A percentile compares a stretch with the other conserved stretches of the same genome.
Evolutionary conservation across 1,140 invertebrate species (phyloP).

Genomic region (Megathymus violae): DNA sequence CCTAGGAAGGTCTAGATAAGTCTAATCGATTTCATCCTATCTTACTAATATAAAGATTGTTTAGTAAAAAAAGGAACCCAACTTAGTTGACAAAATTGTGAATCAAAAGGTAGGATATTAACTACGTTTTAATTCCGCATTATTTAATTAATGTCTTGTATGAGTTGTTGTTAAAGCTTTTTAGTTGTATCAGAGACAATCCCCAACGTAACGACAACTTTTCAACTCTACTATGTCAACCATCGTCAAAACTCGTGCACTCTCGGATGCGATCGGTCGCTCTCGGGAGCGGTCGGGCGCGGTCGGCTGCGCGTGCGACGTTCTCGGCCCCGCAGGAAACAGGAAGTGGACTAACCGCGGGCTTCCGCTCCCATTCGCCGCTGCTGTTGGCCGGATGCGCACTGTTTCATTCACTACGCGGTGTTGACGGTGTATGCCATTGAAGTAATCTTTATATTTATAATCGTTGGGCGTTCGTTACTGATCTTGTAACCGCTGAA

Average conservation of each 20-base stretch:
- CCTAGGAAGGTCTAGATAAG: no score
- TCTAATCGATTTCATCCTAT: no score
- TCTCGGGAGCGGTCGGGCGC: conserved; percentile 55
- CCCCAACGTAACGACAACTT: conserved; percentile 1
- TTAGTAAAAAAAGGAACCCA: no score
- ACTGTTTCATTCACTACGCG: conserved; percentile 69
- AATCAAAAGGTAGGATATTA: no score
- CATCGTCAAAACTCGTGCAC: conserved; percentile 8
- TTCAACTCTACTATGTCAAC: conserved; percentile 11
- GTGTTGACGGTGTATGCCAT: conserved; percentile 51
- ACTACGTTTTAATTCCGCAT: no score
- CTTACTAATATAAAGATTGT: no score
- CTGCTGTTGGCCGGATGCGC: conserved; percentile 64
- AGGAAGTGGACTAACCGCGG: conserved; percentile 82
- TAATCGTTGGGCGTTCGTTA: no score
- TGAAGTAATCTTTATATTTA: conserved; percentile 55
- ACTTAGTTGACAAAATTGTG: no score
- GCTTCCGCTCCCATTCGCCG: conserved; percentile 81
- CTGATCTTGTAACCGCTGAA: no score
- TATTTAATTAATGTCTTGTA: no score
- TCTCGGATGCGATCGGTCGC: conserved; percentile 35
- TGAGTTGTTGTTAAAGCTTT: not conserved
- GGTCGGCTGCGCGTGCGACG: conserved; percentile 70
- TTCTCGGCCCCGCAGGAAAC: conserved; percentile 75
- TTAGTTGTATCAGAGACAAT: not conserved